These are phyloP conservation scores for Albula glossodonta DNA, from an alignment of 2,113 vertebrate genomes.

Conservation along the genomic window DNA sequence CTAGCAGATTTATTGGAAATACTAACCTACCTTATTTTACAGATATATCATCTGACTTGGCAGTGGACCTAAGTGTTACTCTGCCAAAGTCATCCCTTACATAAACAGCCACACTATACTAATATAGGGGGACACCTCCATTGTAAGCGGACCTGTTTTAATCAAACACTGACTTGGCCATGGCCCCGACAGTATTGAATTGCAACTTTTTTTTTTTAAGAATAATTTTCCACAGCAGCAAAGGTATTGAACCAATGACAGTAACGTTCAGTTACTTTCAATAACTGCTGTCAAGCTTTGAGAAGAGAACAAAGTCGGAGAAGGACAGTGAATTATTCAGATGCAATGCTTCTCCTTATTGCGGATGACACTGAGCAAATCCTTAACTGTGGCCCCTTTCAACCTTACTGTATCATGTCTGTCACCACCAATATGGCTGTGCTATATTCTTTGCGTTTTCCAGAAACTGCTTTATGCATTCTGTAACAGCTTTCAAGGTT, in stretches of 20 bases:
- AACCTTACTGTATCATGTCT: neutral
- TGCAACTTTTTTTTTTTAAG: too few species aligned
- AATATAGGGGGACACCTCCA: slow-evolving; percentile 37
- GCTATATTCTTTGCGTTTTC: neutral
- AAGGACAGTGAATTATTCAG: too few species aligned
- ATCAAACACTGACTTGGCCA: slow-evolving; percentile 34
- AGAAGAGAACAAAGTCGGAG: too few species aligned
- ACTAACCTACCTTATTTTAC: neutral
- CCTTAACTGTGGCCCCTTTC: neutral
- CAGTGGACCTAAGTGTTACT: slow-evolving; percentile 51
- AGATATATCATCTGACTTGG: slow-evolving; percentile 48
- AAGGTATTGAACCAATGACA: too few species aligned
- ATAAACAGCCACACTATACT: slow-evolving; percentile 27
- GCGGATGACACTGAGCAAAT: neutral
- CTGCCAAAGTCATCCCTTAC: slow-evolving; percentile 43
- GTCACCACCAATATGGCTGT: neutral
- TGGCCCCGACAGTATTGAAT: neutral
- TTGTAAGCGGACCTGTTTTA: slow-evolving; percentile 22
- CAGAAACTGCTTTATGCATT: neutral
- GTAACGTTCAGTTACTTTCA: too few species aligned
- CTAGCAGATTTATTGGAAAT: too few species aligned
- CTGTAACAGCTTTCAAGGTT: neutral
- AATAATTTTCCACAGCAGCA: too few species aligned
- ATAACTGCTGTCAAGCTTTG: too few species aligned
- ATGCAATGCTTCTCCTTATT: too few species aligned